Conservation (phyloP, 1,140 invertebrate genomes). For the Ceratitis capitata region DNA sequence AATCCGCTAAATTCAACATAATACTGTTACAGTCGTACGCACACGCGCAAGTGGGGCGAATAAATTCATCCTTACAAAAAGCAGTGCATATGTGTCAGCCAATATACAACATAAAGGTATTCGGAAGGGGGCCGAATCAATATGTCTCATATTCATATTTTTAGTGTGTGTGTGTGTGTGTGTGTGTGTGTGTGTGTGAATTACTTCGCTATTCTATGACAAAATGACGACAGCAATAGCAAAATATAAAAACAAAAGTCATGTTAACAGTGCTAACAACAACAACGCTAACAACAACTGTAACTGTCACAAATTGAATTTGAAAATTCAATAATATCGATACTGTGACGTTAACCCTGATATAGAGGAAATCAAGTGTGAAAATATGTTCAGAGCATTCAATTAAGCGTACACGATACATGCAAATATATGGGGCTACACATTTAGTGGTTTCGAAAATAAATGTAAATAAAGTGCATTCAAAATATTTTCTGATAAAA, state of each 20-base stretch:
- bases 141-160: not conserved
- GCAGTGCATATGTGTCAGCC: no score
- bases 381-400: not conserved
- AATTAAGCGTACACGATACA: not conserved
- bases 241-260: not conserved
- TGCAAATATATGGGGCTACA: no score
- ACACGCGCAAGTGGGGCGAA: not conserved
- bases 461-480: not conserved
- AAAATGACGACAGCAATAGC: not conserved
- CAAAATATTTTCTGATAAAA: not conserved
- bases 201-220: not conserved
- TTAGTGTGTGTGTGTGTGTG: not conserved
- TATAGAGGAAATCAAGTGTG: slow-evolving; percentile 21
- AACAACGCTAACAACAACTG: not conserved
- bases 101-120: no score
- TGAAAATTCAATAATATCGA: slow-evolving; percentile 5
- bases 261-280: not conserved
- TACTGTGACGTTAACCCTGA: slow-evolving; percentile 7
- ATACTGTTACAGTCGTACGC: not conserved
- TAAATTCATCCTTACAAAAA: no score
- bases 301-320: not conserved
- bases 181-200: no score
- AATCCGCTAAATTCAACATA: not conserved
- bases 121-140: no score
- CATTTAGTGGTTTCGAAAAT: no score